Conservation (phyloP, 2,113 vertebrate genomes). For the Sakesphorus luctuosus region DNA sequence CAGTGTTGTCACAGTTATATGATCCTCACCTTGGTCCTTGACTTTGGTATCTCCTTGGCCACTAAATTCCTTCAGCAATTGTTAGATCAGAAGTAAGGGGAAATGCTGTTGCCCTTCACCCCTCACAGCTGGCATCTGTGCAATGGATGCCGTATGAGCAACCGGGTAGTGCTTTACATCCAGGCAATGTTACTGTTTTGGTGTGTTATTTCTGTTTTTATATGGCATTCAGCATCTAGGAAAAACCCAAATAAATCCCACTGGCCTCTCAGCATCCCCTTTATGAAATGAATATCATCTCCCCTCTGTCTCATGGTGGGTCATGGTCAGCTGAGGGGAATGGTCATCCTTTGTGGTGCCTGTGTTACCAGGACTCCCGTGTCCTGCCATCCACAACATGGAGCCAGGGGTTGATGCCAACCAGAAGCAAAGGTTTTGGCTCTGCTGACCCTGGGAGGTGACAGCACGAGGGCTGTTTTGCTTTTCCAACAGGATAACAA, state of each 20-base stretch:
- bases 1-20: background rate
- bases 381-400: background rate
- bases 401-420: background rate
- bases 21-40: background rate
- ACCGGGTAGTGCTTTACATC: background rate
- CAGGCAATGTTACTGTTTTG: background rate
- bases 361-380: background rate
- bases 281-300: background rate
- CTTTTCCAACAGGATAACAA: background rate
- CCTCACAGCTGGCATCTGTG: background rate
- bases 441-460: background rate
- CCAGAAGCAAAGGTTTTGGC: background rate
- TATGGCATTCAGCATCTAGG: background rate
- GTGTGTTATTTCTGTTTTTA: background rate
- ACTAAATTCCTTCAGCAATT: background rate
- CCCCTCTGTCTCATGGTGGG: background rate
- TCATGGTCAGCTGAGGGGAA: background rate
- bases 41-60: background rate
- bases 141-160: background rate
- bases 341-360: fast-evolving
- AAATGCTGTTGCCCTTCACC: background rate
- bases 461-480: background rate
- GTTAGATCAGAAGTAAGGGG: background rate
- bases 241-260: background rate
- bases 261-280: background rate